These are phyloP conservation scores for Tupaia chinensis DNA, from an alignment of 2,113 vertebrate species.

Conservation along the genomic window DNA sequence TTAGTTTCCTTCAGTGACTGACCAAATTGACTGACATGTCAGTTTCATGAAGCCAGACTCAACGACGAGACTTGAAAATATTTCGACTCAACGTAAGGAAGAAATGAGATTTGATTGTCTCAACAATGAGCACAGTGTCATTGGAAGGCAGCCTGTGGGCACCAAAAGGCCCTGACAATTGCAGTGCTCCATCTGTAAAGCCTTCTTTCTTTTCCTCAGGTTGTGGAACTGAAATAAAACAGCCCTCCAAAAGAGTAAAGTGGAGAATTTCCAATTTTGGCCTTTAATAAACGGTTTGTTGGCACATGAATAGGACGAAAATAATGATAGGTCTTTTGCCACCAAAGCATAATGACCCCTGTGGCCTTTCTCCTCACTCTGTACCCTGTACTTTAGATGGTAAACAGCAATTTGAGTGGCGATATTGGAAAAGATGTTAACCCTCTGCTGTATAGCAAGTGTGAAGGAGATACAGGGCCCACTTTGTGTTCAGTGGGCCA, in stretches of 20 bases:
- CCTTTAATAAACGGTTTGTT: constrained; percentile 61
- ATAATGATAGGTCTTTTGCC: constrained; percentile 71
- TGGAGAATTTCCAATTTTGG: constrained; percentile 66
- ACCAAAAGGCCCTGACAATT: constrained; percentile 1
- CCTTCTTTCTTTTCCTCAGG: constrained; percentile 57
- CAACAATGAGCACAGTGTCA: constrained; percentile 60
- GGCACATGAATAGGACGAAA: constrained; percentile 66
- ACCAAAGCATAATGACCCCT: constrained; percentile 73
- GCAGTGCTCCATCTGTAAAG: not conserved
- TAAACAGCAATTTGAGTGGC: constrained; percentile 70
- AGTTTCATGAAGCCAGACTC: constrained; percentile 11
- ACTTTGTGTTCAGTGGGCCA: not conserved
- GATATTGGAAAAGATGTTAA: constrained; percentile 71
- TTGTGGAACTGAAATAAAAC: constrained; percentile 63
- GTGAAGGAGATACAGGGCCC: not conserved
- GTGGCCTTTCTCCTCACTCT: constrained; percentile 67
- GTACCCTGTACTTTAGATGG: constrained; percentile 77
- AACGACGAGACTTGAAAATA: constrained; percentile 37
- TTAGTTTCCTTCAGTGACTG: constrained; percentile 28
- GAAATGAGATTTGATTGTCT: constrained; percentile 47
- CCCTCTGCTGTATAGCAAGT: constrained; percentile 31
- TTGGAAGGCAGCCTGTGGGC: not conserved
- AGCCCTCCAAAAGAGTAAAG: constrained; percentile 23
- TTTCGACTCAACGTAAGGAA: constrained; percentile 44
- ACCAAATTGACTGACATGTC: not conserved